These are phyloP conservation scores for Phymastichus coffea DNA, from an alignment of 1,140 invertebrate genomes.

Conservation along the genomic window DNA sequence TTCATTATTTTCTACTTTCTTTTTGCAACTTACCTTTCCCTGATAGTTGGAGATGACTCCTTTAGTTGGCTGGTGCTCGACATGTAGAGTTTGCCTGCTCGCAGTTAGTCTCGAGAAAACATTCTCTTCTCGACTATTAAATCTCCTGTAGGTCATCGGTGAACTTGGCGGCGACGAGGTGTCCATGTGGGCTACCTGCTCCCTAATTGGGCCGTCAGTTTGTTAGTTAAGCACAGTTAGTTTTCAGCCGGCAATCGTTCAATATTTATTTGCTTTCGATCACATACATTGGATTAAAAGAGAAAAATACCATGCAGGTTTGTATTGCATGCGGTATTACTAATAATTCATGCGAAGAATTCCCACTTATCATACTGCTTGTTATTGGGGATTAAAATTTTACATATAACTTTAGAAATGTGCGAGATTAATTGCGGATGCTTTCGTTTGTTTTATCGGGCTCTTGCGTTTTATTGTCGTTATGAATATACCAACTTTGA, in stretches of 20 bases:
- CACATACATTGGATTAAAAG: no score
- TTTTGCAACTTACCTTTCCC: slow-evolving; percentile 59
- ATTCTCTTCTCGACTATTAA: slow-evolving; percentile 69
- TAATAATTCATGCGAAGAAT: no score
- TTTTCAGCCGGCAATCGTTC: neutral
- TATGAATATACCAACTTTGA: slow-evolving; percentile 2
- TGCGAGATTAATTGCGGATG: neutral
- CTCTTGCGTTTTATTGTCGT: slow-evolving; percentile 1
- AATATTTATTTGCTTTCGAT: neutral
- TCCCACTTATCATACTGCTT: no score
- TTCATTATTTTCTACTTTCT: no score
- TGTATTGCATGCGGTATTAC: no score
- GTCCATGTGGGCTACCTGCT: slow-evolving; percentile 59
- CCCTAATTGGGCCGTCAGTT: slow-evolving; percentile 53
- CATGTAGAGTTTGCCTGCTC: slow-evolving; percentile 52
- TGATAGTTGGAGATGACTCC: slow-evolving; percentile 68
- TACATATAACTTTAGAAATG: no score
- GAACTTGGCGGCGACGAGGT: slow-evolving; percentile 65
- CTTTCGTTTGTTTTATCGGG: neutral
- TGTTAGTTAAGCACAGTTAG: slow-evolving; percentile 49
- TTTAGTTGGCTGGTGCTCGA: slow-evolving; percentile 60
- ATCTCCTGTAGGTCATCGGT: slow-evolving; percentile 64
- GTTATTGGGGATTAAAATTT: no score
- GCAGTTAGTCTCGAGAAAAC: slow-evolving; percentile 81
- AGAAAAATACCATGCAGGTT: no score